Percentiles rank a stretch among this genome's conserved stretches.
Evolutionary conservation across 1,140 invertebrate species (phyloP).

Genomic region (Pseudoatta argentina): DNA sequence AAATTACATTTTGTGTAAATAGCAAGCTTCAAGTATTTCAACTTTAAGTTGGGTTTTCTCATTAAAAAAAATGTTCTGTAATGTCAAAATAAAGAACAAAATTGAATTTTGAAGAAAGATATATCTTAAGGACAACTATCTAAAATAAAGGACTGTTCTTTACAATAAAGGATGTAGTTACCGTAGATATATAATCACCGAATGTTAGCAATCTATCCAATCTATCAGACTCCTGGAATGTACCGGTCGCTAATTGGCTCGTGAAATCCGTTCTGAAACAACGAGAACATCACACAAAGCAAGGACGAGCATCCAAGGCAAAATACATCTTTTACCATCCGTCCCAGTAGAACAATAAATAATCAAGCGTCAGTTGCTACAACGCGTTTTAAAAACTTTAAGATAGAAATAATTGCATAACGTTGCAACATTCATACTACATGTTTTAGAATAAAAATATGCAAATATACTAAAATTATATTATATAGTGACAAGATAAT

Average conservation of each 20-base stretch:
- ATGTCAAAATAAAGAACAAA: too few species aligned
- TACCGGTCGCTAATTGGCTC: slow-evolving; percentile 12
- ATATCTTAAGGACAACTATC: too few species aligned
- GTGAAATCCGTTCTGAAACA: slow-evolving; percentile 22
- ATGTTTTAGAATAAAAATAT: background rate
- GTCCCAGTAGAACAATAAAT: background rate
- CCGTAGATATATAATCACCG: background rate
- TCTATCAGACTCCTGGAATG: background rate
- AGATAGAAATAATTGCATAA: background rate
- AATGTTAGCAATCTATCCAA: background rate
- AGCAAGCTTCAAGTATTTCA: too few species aligned
- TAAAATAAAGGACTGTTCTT: too few species aligned
- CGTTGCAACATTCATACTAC: background rate
- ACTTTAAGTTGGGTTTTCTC: too few species aligned
- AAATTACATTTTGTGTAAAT: too few species aligned
- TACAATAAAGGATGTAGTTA: too few species aligned
- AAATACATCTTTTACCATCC: background rate
- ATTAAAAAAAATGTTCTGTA: too few species aligned
- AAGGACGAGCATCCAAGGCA: slow-evolving; percentile 2
- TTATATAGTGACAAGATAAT: background rate
- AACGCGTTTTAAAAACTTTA: background rate
- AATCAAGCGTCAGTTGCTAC: background rate
- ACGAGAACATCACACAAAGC: slow-evolving; percentile 8
- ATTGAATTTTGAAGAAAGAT: too few species aligned
- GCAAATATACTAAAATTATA: background rate